Evolutionary conservation across 1,140 invertebrate species (phyloP), one percentile per base, ranked within the genome.

Genomic region (Platorchestia sp.): DNA sequence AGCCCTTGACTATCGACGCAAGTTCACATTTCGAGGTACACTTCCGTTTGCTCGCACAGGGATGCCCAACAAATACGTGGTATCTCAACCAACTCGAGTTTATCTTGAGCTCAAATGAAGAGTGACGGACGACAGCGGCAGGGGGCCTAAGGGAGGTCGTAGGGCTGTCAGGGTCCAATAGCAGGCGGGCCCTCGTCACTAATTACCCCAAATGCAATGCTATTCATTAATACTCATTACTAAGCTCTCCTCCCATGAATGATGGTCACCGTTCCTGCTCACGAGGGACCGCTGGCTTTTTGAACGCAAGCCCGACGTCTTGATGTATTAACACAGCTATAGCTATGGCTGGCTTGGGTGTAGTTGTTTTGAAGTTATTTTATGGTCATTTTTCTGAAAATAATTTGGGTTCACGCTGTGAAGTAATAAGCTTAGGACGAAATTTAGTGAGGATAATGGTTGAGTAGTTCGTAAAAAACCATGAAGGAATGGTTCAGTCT

Each of bases 211-310:
- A 44, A 89, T 89, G 87, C 43, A 89, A 89, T 44, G 87, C 43
- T 89, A 41, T 89, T 89, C 87, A 89, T 89, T 89, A 89, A 89
- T 89, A 44, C 43, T 44, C 87, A 44, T 44, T 41, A 89, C 87
- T 44, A 42, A 42, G 41, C 87, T 89, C n/a, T 43, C 87, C 5
- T 89, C 16, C 10, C 87, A 42, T 44, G 87, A 89, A 36, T 41
- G 87, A 42, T 89, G 43, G 87, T 41, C 41, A 36, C 87, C 87
- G 27, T 89, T 42, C 36, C 87, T 89, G n/a, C 87, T 42, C 87
- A 22, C 42, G 87, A 89, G 14, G 87, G 43, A 89, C 87, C 7
- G 59, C 59, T 75, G 10, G 59, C 14, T 75, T 75, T 75, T 75
- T 75, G 27, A 75, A 36, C 59, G 27, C 14, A 75, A 10, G 14